These are phyloP conservation scores for Drosophila putrida DNA, from an alignment of 2,888 invertebrate genomes.

Conservation along the genomic window DNA sequence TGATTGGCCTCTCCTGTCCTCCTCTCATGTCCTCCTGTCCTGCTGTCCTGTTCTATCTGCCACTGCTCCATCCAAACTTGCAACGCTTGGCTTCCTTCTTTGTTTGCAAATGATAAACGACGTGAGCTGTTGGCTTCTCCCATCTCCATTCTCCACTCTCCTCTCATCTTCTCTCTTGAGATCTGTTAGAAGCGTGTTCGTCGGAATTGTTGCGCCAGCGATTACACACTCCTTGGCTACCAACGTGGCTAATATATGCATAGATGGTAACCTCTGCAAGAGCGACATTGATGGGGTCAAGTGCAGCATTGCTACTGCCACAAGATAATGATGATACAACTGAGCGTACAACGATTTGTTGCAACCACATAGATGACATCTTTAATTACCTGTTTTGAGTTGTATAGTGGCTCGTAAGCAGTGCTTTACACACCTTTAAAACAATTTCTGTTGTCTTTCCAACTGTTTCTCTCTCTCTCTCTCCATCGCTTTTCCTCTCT, in stretches of 20 bases:
- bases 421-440: too few species aligned
- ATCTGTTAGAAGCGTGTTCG: conserved; percentile 37
- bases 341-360: conserved; percentile 10
- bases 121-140: conserved; percentile 70
- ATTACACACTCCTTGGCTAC: conserved; percentile 63
- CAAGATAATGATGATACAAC: conserved; percentile 31
- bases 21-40: conserved; percentile 26
- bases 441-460: too few species aligned
- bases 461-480: background rate
- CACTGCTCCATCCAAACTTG: conserved; percentile 22
- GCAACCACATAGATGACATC: background rate
- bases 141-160: conserved; percentile 10
- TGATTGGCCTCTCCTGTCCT: conserved; percentile 62
- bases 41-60: conserved; percentile 17
- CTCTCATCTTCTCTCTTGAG: conserved; percentile 2
- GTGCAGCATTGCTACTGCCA: conserved; percentile 26
- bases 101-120: conserved; percentile 80
- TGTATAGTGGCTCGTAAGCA: too few species aligned
- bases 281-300: conserved; percentile 58
- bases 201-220: conserved; percentile 58
- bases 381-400: background rate
- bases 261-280: conserved; percentile 48
- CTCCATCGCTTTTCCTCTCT: too few species aligned
- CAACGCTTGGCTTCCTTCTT: conserved; percentile 71
- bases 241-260: conserved; percentile 71